These are phyloP conservation scores for Leptocoma aspasia DNA, from an alignment of 2,113 vertebrate genomes.

Conservation along the genomic window DNA sequence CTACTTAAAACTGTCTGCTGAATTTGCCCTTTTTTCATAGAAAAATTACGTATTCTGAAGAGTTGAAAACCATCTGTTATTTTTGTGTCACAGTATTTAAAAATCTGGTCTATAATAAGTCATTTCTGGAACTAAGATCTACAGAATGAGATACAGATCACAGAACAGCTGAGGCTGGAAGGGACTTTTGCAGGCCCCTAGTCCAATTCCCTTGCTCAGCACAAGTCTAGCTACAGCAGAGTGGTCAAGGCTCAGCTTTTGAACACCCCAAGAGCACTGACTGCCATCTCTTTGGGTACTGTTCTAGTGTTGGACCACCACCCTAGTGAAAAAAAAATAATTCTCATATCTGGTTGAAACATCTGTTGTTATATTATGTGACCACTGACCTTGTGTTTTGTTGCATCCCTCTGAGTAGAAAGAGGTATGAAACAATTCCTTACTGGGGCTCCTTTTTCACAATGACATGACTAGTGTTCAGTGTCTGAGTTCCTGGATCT, in stretches of 20 bases:
- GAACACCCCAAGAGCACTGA: neutral
- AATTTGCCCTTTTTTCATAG: neutral
- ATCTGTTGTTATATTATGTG: neutral
- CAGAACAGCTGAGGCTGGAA: neutral
- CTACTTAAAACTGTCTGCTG: neutral
- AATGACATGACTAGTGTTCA: neutral
- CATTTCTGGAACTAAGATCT: neutral
- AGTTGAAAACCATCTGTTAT: neutral
- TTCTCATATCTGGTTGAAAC: neutral
- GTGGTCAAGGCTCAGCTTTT: neutral
- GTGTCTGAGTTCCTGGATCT: neutral
- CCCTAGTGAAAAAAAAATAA: neutral
- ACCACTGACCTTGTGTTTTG: neutral
- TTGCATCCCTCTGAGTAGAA: neutral
- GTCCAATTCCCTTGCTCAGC: neutral
- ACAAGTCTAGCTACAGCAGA: neutral
- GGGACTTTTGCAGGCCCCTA: neutral
- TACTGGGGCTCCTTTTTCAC: neutral
- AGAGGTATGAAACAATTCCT: neutral
- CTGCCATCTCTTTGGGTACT: neutral
- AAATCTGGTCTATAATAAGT: neutral
- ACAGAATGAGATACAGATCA: neutral
- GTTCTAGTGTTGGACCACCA: neutral
- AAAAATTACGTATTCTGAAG: neutral
- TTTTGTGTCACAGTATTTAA: neutral